Base-by-base conservation (phyloP, 30 jellyfish, hydroid and myxozoan species). In the Aurelia coerulea region DNA sequence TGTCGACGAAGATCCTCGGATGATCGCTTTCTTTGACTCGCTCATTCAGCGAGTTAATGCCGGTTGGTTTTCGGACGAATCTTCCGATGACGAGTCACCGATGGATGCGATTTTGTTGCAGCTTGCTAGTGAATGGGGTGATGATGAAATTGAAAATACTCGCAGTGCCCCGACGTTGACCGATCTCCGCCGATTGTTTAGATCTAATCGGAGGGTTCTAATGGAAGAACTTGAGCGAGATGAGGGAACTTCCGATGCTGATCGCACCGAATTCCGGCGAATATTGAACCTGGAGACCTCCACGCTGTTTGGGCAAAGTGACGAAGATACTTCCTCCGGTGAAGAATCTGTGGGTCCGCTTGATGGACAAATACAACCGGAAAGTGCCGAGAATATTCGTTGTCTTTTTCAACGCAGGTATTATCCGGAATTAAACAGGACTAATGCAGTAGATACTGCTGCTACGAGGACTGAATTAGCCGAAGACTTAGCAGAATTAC, bases 1-100 rank as follows among this genome's bases (percentile, higher is more conserved):
- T 6, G 74, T 80, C 8, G 97, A 93, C 46, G 98, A 93, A 79
- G 98, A 93, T 54, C 95, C 97, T 14, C 80, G 94, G 62, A 93
- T 89, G 98, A 64, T 93, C 80, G 98, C 98, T 14, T 89, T 93
- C 54, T 93, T 93, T 72, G 98, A 93, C 56, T 85, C 98, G 65
- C 69, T 93, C 6, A 85, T 88, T 49, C 96, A 88, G 59, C 97
- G 97, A 14, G 92, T 87, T 14, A 84, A 83, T 73, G 88, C 91
- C 4, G 97, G 91, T 37, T 89, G 97, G 97, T 60, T 74, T 42
- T 74, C 97, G 29, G 92, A 78, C 62, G 95, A 87, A 12, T 74
- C 90, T 10, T 67, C 91, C 17, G 98, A 85, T 66, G 91, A 73
- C 10, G 98, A 90, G 31, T 68, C 91, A 37, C 90, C 95, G 16